A percentile compares a stretch with the other conserved stretches of the same genome.
Conservation (phyloP, 2,113 vertebrate species). For the Gymnarchus niloticus region DNA sequence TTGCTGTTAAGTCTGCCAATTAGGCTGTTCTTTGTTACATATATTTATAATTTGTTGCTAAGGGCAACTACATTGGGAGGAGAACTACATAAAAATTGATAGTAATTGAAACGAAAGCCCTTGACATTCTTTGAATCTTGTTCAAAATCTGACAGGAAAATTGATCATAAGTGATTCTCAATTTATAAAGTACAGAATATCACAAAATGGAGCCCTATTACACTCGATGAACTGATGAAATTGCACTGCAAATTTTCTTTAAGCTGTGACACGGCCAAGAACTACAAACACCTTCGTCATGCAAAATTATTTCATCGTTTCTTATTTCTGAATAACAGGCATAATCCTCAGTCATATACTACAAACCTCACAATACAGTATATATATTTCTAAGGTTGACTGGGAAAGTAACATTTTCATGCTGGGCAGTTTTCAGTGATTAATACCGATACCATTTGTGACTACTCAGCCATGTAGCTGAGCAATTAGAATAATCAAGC, state of each 20-base stretch:
- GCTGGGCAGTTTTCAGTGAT: background rate
- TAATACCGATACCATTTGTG: background rate
- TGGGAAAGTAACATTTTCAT: background rate
- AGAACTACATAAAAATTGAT: background rate
- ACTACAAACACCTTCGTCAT: background rate
- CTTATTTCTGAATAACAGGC: background rate
- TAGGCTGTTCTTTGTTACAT: background rate
- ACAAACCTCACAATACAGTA: background rate
- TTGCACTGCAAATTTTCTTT: background rate
- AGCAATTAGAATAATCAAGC: background rate
- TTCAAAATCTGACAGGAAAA: background rate
- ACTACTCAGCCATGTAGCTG: background rate
- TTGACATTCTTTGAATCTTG: background rate
- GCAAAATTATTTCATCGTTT: too few species aligned
- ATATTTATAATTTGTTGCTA: background rate
- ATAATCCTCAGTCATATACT: background rate
- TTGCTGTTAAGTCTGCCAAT: background rate
- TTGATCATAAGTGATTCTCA: background rate
- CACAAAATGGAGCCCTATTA: background rate
- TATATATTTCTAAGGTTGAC: background rate
- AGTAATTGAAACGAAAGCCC: background rate
- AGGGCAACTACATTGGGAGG: background rate
- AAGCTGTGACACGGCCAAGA: background rate
- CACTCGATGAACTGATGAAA: background rate
- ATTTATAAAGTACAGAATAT: background rate